Conservation (phyloP, 2,113 vertebrate genomes). For the Prolemur simus region DNA sequence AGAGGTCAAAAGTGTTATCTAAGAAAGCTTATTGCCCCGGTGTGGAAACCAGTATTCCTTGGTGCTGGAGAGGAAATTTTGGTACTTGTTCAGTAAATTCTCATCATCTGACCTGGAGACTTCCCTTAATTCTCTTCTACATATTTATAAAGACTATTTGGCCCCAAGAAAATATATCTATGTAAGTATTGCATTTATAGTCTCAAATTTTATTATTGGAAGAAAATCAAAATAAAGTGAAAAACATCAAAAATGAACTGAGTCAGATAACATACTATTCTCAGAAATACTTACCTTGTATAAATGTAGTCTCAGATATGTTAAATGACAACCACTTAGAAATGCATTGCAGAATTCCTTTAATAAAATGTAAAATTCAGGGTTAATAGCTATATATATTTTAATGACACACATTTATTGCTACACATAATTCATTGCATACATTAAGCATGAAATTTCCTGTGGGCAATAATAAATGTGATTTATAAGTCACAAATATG, state of each 20-base stretch:
- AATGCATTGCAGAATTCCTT: constrained; percentile 69
- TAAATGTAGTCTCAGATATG: constrained; percentile 57
- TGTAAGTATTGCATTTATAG: background rate
- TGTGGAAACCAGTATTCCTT: background rate
- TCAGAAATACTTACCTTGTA: constrained; percentile 25
- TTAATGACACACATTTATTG: constrained; percentile 72
- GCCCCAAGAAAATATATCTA: background rate
- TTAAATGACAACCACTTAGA: constrained; percentile 68
- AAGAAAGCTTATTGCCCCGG: background rate
- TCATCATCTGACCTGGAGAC: background rate
- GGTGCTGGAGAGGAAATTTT: background rate
- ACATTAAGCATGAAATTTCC: constrained; percentile 67
- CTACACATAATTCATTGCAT: constrained; percentile 66
- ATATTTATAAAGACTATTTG: background rate
- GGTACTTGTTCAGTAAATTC: background rate
- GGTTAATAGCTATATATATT: constrained; percentile 69
- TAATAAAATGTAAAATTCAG: constrained; percentile 69
- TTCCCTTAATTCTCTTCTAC: background rate
- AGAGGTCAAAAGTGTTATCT: background rate
- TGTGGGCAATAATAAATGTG: constrained; percentile 63
- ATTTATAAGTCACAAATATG: constrained; percentile 68
- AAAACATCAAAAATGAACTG: background rate
- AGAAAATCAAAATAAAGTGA: constrained; percentile 23
- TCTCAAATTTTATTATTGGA: constrained; percentile 32
- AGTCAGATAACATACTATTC: constrained; percentile 16